Base-by-base conservation (phyloP, 2,888 invertebrate species). In the Anthophora plumipes region DNA sequence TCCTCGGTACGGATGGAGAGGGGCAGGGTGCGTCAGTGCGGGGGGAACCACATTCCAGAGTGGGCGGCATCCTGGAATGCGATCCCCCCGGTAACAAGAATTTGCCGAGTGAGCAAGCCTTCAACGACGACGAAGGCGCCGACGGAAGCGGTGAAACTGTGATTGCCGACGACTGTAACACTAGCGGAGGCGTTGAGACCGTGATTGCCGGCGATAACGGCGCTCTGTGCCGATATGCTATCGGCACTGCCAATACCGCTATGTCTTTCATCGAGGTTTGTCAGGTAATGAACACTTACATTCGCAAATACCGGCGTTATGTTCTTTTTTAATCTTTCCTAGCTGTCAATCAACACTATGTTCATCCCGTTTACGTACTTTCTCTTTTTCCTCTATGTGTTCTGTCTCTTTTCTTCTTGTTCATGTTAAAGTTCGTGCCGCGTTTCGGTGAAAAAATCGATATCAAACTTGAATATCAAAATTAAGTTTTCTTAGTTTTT, bases 61-160 rank as follows among this genome's bases (percentile, higher is more conserved):
- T 93, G 93, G 93, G 92, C 92, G 92, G 92, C 90, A 91, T 91
- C 90, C 90, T 89, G 92, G 92, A 93, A 92, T 92, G 92, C 88
- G 91, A 92, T 91, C 91, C 91, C 89, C 91, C 90, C 91, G 90
- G 92, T 90, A 91, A 91, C 89, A 90, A 91, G 90, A 92, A 92
- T 92, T 91, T 88, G 82, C 85, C 88, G 84, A 85, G 87, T 87
- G 85, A 87, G 81, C 86, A 84, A 88, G 85, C 85, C 84, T 67
- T 85, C 85, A 54, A 43, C 68, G 88, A 88, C 83, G 91, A 88
- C 74, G 80, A 89, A 55, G 90, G 91, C 84, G 89, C 90, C 85
- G 91, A 91, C 89, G 91, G 89, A 84, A 88, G 88, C 77, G 89
- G 84, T 80, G 87, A 88, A 64, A 89, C 89, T 78, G 88, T 87